Evolutionary conservation across 2,113 vertebrate species (phyloP).

Genomic region (Rhynchomys soricoides): DNA sequence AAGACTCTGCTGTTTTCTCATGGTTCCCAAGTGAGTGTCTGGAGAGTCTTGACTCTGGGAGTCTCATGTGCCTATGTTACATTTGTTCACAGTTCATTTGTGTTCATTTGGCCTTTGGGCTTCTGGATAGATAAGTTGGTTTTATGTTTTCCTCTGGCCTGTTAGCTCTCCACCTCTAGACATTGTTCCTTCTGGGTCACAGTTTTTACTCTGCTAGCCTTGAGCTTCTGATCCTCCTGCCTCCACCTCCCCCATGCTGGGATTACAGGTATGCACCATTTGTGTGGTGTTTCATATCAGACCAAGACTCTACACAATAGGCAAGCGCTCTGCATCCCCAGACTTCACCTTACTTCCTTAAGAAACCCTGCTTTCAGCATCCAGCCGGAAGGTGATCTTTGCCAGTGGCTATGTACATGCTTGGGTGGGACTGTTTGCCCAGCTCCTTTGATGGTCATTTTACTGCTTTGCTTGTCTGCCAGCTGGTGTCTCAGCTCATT

Average conservation of each 20-base stretch:
- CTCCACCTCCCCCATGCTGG: neutral
- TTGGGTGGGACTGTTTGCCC: neutral
- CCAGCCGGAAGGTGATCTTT: neutral
- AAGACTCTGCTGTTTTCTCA: neutral
- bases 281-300: neutral
- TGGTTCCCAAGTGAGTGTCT: neutral
- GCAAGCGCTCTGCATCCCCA: neutral
- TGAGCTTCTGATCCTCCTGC: neutral
- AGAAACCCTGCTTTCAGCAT: neutral
- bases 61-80: neutral
- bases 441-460: neutral
- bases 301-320: neutral
- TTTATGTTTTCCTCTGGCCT: neutral
- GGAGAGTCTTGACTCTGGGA: neutral
- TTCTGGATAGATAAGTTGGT: neutral
- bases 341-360: neutral
- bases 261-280: neutral
- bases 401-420: neutral
- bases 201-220: neutral
- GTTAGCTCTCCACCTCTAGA: rapidly evolving
- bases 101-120: neutral
- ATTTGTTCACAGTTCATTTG: neutral
- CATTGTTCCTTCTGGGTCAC: neutral
- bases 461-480: neutral
- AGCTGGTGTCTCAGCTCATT: neutral